A percentile compares a stretch with the other conserved stretches of the same genome.
phyloP scores from a whole-genome alignment of 2,113 vertebrate genomes.

The Ancistrus triradiatus region DNA sequence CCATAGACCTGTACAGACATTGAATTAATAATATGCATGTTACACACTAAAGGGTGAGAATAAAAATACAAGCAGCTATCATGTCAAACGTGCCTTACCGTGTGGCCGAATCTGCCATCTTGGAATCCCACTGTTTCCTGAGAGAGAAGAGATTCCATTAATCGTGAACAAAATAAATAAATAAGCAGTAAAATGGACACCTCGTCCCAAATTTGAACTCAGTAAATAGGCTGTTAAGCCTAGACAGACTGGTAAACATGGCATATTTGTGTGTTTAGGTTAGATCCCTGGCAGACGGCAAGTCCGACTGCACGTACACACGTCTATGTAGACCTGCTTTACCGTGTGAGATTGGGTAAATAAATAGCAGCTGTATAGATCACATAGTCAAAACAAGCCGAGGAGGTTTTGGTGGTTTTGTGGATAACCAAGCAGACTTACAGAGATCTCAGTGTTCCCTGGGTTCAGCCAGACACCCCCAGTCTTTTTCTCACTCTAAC shows the following conservation, averaged over 20 bases:
- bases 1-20: constrained; percentile 55
- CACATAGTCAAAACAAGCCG: constrained; percentile 42
- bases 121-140: constrained; percentile 90
- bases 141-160: constrained; percentile 29
- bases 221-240: constrained; percentile 18
- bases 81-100: constrained; percentile 66
- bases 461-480: constrained; percentile 26
- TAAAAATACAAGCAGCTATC: neutral
- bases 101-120: constrained; percentile 79
- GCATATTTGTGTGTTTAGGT: constrained; percentile 29
- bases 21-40: neutral
- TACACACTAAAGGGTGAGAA: neutral
- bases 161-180: constrained; percentile 16
- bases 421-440: constrained; percentile 37
- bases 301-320: neutral
- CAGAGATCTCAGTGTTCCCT: constrained; percentile 43
- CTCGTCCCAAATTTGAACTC: constrained; percentile 17
- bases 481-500: neutral
- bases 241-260: constrained; percentile 7
- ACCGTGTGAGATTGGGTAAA: constrained; percentile 33
- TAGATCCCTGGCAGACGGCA: constrained; percentile 6
- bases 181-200: constrained; percentile 8
- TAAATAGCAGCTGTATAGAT: constrained; percentile 43
- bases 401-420: constrained; percentile 34
- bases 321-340: neutral